These are phyloP conservation scores for Acipenser transmontanus DNA, from an alignment of 2,797 vertebrate species.

Conservation along the genomic window DNA sequence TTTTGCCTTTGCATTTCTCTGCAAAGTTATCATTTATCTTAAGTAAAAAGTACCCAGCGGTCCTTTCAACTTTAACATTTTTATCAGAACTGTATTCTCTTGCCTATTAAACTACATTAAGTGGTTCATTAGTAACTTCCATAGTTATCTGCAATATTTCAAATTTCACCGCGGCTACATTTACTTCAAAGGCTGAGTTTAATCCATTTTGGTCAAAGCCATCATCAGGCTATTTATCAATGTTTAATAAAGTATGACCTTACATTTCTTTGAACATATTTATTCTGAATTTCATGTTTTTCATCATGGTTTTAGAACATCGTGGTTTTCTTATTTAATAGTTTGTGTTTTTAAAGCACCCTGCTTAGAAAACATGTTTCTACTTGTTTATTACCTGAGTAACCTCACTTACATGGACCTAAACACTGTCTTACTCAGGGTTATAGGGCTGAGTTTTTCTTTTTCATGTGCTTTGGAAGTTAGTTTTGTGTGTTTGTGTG, in stretches of 20 bases:
- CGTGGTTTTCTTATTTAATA: no score
- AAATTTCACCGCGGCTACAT: background rate
- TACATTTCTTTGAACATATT: constrained; percentile 7
- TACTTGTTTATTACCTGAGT: no score
- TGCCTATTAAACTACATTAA: constrained; percentile 22
- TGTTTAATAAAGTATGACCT: constrained; percentile 4
- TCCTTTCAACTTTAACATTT: constrained; percentile 13
- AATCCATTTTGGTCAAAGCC: constrained; percentile 15
- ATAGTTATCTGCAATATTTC: constrained; percentile 10
- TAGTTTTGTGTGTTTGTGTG: no score
- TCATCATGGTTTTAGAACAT: no score
- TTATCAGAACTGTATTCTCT: constrained; percentile 13
- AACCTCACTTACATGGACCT: no score
- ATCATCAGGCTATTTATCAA: constrained; percentile 4
- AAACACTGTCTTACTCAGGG: no score
- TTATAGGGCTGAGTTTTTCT: no score
- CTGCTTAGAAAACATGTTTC: no score
- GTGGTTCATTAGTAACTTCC: constrained; percentile 7
- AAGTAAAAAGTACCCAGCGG: constrained; percentile 32
- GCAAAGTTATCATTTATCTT: constrained; percentile 25
- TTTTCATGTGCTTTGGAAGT: no score
- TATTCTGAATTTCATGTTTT: no score
- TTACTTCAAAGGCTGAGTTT: constrained; percentile 19
- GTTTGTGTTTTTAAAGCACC: no score
- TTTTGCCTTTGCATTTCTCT: constrained; percentile 15